Evolutionary conservation across 2,113 vertebrate species (phyloP), one percentile per base, ranked within the genome.

Genomic region (Leptosomus discolor): DNA sequence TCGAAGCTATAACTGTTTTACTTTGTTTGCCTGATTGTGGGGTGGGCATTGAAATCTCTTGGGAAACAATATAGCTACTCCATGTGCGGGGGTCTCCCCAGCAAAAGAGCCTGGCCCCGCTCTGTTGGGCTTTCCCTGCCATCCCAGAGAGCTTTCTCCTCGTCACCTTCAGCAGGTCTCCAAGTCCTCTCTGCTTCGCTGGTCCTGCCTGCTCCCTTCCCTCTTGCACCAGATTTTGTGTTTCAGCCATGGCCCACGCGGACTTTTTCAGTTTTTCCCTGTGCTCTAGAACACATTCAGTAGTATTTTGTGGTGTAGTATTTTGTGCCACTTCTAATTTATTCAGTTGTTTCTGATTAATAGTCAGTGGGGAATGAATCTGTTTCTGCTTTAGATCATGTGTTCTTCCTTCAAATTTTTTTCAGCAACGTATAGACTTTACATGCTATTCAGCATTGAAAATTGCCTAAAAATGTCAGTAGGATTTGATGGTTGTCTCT

Each of bases 381-480:
- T 5, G 7, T 37, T 88, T 85, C 45, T 69, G 45, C 67, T 92
- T 88, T 93, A 80, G 37, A 71, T 74, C 75, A 37, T 30, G 18
- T 76, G 26, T 88, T 15, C 54, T 91, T 83, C 8, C 53, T 76
- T 83, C n/a, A 12, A 34, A 4, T 54, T 67, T 68, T 95, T 94
- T 92, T 73, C 54, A 69, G 6, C 23, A 77, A 22, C 6, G 1
- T 36, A 34, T 58, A 63, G 63, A 53, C 20, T 60, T 79, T n/a
- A 32, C 37, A 26, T 79, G n/a, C 27, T 78, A 43, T 95, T 91
- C 65, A 80, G 34, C 19, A 64, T 34, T 60, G 68, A 92, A 90
- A 93, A 92, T 46, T 92, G 79, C 56, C 34, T 86, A 70, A 93
- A 96, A 95, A 81, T 68, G 41, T 81, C 51, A 36, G 22, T 63